Percentiles rank a stretch among this genome's conserved stretches.
Conservation (phyloP, 2,888 invertebrate species). For the Epinotia demarniana region DNA sequence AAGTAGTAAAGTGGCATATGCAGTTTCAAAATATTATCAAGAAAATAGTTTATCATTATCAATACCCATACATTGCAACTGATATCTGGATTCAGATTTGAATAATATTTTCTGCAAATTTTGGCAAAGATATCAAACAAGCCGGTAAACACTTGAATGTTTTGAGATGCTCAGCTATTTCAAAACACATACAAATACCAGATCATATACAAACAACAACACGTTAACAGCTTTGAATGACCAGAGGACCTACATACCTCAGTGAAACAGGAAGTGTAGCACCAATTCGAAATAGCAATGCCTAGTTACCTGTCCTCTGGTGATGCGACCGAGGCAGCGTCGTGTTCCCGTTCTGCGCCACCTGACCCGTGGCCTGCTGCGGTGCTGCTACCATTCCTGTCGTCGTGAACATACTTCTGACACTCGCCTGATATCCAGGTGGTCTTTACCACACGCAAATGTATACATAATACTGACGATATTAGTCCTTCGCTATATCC, state of each 20-base stretch:
- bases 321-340: constrained; percentile 80
- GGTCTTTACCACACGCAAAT: constrained; percentile 72
- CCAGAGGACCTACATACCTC: background rate
- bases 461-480: constrained; percentile 75
- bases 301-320: constrained; percentile 75
- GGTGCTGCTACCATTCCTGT: constrained; percentile 80
- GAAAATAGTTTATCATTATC: background rate
- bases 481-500: constrained; percentile 57
- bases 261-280: constrained; percentile 1
- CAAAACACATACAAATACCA: background rate
- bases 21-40: background rate
- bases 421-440: constrained; percentile 75
- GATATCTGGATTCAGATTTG: background rate
- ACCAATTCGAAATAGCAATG: background rate
- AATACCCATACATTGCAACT: background rate
- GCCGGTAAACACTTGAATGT: background rate
- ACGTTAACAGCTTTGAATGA: background rate
- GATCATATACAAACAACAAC: background rate
- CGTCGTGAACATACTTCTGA: constrained; percentile 64
- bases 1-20: too few species aligned
- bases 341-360: constrained; percentile 79
- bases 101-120: background rate
- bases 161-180: background rate
- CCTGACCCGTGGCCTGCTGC: constrained; percentile 76
- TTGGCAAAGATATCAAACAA: background rate